phyloP scores from a whole-genome alignment of 2,797 vertebrate species.

The Pteropus rufus region DNA sequence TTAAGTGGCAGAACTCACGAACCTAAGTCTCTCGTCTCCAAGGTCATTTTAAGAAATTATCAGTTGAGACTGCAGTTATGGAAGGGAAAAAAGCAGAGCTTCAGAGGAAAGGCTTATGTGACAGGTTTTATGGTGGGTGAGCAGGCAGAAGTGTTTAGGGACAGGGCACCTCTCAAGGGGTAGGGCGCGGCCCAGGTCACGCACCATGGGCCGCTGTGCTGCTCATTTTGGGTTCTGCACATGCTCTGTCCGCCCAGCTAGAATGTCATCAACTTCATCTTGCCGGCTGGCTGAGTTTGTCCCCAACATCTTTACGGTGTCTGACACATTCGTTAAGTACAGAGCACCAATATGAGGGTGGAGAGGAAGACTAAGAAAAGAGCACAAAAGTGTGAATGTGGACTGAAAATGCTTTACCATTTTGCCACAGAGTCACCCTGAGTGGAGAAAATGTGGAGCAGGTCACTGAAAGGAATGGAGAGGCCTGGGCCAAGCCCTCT shows the following conservation, averaged over 20 bases:
- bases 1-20: not conserved
- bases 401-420: not conserved
- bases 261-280: not conserved
- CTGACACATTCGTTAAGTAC: not conserved
- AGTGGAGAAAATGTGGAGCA: not conserved
- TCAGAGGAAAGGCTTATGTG: not conserved
- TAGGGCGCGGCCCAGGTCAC: conserved; percentile 1
- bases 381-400: not conserved
- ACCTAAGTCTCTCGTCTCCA: not conserved
- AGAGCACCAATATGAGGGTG: not conserved
- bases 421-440: not conserved
- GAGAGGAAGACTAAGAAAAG: not conserved
- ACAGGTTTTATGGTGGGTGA: conserved; percentile 56
- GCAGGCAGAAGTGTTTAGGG: conserved; percentile 15
- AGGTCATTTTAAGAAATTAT: not conserved
- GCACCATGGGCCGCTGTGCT: not conserved
- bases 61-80: not conserved
- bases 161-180: not conserved
- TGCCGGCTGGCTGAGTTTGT: not conserved
- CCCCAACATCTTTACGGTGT: not conserved
- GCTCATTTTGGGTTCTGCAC: conserved; percentile 43
- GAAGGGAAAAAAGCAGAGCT: not conserved
- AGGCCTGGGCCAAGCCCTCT: not conserved
- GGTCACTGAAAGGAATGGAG: not conserved
- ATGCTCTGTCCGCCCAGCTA: not conserved